Conservation (phyloP, 1,140 invertebrate species). For the Agrilus planipennis region DNA sequence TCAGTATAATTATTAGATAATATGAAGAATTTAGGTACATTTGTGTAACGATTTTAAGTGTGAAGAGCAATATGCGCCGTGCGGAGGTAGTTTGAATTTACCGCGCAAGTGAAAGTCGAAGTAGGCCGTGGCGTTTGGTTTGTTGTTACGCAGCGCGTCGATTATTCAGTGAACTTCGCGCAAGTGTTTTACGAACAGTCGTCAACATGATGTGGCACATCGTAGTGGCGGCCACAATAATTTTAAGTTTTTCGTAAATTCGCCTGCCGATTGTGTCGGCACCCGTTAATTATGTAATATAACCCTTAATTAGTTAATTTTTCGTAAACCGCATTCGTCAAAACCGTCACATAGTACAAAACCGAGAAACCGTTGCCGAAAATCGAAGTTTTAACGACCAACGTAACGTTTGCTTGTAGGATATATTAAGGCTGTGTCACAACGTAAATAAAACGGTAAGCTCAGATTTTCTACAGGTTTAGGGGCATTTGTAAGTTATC, state of each 20-base stretch:
- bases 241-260: constrained; percentile 30
- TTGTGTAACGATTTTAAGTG: too few species aligned
- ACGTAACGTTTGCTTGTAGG: constrained; percentile 28
- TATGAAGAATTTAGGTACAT: too few species aligned
- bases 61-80: background rate
- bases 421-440: constrained; percentile 32
- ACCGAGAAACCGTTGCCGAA: constrained; percentile 17
- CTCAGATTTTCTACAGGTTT: constrained; percentile 1
- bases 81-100: constrained; percentile 3
- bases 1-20: too few species aligned
- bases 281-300: constrained; percentile 31
- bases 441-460: constrained; percentile 32
- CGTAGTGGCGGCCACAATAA: constrained; percentile 24
- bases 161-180: constrained; percentile 23
- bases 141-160: too few species aligned
- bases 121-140: constrained; percentile 10
- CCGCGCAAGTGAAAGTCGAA: constrained; percentile 1
- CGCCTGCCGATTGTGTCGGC: constrained; percentile 24
- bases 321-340: constrained; percentile 24
- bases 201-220: constrained; percentile 37
- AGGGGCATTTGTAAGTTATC: background rate
- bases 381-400: constrained; percentile 25
- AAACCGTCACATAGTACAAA: constrained; percentile 27
- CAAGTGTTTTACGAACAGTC: constrained; percentile 22
- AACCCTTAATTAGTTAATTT: constrained; percentile 27